Evolutionary conservation across 2,888 invertebrate species (phyloP).

Genomic region (Heteropelma amictum): DNA sequence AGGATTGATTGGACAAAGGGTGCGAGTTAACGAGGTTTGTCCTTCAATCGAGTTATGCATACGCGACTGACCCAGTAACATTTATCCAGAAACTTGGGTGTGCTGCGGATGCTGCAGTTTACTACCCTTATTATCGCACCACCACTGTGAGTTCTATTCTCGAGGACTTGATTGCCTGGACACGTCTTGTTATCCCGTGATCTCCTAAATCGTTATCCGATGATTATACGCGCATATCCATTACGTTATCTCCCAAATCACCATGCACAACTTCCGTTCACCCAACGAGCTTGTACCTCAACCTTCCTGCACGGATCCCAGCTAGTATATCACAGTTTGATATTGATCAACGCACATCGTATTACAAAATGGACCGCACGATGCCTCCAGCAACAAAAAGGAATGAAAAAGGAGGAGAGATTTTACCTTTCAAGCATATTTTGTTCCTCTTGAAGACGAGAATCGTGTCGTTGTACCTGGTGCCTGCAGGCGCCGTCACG

Average conservation of each 20-base stretch:
- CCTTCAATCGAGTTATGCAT: conserved; percentile 23
- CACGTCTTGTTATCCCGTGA: no score
- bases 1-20: conserved; percentile 38
- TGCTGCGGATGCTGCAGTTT: neutral
- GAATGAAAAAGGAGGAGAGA: neutral
- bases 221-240: conserved; percentile 47
- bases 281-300: no score
- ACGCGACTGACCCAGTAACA: conserved; percentile 11
- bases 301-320: no score
- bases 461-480: conserved; percentile 83
- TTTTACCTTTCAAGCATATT: conserved; percentile 89
- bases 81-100: conserved; percentile 10
- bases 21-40: conserved; percentile 40
- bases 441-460: conserved; percentile 91
- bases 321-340: neutral
- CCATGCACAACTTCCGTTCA: conserved; percentile 26
- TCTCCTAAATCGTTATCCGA: conserved; percentile 52
- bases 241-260: conserved; percentile 51
- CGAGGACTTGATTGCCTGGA: no score
- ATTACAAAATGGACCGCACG: no score
- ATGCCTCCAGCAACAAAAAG: no score
- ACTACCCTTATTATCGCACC: conserved; percentile 2
- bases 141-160: no score
- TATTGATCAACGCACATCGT: neutral
- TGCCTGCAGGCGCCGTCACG: conserved; percentile 86